Base-by-base conservation (phyloP, 2,113 vertebrate species). In the Prunella himalayana region DNA sequence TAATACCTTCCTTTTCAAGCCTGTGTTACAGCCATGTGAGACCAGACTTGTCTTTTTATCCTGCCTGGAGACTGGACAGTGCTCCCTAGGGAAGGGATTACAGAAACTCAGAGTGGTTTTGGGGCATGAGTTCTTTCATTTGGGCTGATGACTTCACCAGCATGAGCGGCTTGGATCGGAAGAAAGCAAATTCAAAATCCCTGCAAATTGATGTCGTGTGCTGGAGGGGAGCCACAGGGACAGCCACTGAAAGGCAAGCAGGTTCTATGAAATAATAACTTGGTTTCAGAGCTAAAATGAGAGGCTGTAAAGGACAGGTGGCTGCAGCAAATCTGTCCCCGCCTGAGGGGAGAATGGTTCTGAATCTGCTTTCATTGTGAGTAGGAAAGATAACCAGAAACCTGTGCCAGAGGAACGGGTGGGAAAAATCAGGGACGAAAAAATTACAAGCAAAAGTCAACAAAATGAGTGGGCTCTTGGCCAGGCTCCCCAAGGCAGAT, bases 401-500 rank as follows among this genome's bases (percentile, higher is more conserved):
- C 20, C n/a, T 68, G 19, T 77, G 54, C 86, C 60, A 93, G 86
- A 87, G 51, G 56, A 85, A 75, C 0, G n/a, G 41, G 39, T 86
- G 44, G 24, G 49, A 84, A 82, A 92, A 91, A 81, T 45, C 64
- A 54, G 16, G 33, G 33, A 60, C 39, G 41, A 76, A 84, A 84
- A 61, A 49, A 64, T 37, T 64, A 33, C 21, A 33, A 83, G 17
- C 10, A 14, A 79, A 94, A 60, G 51, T 63, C 69, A 79, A 69
- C 50, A 95, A 93, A 86, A 66, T 5, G 10, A 65, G 30, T 11
- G 27, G 92, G 77, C 54, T 93, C 35, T 70, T 13, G 23, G 71
- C 91, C 94, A 96, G 68, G 16, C 13, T 90, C 22, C 80, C 78
- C 23, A 17, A 91, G 65, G 86, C 95, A 98, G 94, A 97, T 97